Percentiles rank a stretch among this genome's conserved stretches.
phyloP scores from a whole-genome alignment of 2,888 invertebrate species.

The Metellina segmentata region DNA sequence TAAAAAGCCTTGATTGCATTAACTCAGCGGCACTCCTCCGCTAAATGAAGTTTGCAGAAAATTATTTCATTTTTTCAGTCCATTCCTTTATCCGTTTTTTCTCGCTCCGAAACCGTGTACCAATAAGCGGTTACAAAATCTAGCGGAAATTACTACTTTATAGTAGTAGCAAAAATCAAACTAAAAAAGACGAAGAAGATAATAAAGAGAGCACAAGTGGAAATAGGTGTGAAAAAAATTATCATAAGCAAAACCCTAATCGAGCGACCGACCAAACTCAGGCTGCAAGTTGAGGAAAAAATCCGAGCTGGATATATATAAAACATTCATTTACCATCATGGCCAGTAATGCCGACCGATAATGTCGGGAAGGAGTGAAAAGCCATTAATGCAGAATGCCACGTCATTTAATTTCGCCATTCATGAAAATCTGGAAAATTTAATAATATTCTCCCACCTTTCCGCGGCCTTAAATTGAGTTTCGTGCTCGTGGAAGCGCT shows the following conservation, averaged over 20 bases:
- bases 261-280: background rate
- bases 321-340: slow-evolving; percentile 58
- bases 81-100: slow-evolving; percentile 19
- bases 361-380: slow-evolving; percentile 67
- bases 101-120: background rate
- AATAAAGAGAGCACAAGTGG: slow-evolving; percentile 49
- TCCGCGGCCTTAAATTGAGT: slow-evolving; percentile 66
- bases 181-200: slow-evolving; percentile 40
- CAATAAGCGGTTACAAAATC: slow-evolving; percentile 45
- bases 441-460: slow-evolving; percentile 73
- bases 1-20: slow-evolving; percentile 38
- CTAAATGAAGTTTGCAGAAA: background rate
- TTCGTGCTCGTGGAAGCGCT: slow-evolving; percentile 26
- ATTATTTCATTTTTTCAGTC: slow-evolving; percentile 12
- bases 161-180: slow-evolving; percentile 50
- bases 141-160: slow-evolving; percentile 68
- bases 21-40: background rate
- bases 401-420: slow-evolving; percentile 74
- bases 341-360: slow-evolving; percentile 27
- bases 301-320: slow-evolving; percentile 49
- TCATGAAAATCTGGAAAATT: slow-evolving; percentile 75
- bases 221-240: slow-evolving; percentile 32
- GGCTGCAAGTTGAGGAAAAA: slow-evolving; percentile 27
- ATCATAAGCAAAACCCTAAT: slow-evolving; percentile 57
- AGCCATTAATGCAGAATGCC: slow-evolving; percentile 70